A percentile compares a stretch with the other conserved stretches of the same genome.
These are phyloP conservation scores for Coryphaenoides rupestris DNA, from an alignment of 2,113 vertebrate species.

Conservation along the genomic window DNA sequence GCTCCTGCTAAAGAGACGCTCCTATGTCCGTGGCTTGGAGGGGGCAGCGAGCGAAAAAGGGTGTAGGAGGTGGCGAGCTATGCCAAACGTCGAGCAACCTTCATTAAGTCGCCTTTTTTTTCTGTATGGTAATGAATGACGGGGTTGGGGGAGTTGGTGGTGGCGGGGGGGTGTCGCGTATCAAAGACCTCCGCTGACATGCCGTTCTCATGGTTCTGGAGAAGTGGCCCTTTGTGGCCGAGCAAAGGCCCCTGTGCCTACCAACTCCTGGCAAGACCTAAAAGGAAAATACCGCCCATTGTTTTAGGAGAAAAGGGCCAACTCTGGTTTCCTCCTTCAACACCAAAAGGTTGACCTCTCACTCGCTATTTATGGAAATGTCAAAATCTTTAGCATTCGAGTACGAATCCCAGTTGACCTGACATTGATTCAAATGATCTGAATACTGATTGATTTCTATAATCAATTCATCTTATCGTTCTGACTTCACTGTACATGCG, in stretches of 20 bases:
- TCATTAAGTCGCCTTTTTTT: constrained; percentile 91
- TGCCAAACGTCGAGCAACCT: constrained; percentile 83
- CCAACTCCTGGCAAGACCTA: constrained; percentile 57
- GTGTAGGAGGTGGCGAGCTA: constrained; percentile 78
- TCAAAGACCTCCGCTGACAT: constrained; percentile 80
- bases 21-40: constrained; percentile 9
- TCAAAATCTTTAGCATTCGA: constrained; percentile 3
- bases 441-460: no score
- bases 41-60: constrained; percentile 7
- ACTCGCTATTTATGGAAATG: no score
- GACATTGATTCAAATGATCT: background rate
- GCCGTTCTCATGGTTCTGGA: constrained; percentile 83
- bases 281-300: constrained; percentile 66
- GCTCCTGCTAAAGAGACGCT: constrained; percentile 36
- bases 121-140: constrained; percentile 87
- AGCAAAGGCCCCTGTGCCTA: constrained; percentile 61
- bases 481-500: no score
- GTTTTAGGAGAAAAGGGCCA: constrained; percentile 70
- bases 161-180: constrained; percentile 85
- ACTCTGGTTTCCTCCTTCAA: constrained; percentile 62
- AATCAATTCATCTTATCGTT: no score
- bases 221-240: constrained; percentile 72
- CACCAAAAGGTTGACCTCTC: constrained; percentile 6
- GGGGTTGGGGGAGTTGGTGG: constrained; percentile 82
- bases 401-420: constrained; percentile 1